Conservation (phyloP, 1,140 invertebrate genomes). For the Papilio glaucus region DNA sequence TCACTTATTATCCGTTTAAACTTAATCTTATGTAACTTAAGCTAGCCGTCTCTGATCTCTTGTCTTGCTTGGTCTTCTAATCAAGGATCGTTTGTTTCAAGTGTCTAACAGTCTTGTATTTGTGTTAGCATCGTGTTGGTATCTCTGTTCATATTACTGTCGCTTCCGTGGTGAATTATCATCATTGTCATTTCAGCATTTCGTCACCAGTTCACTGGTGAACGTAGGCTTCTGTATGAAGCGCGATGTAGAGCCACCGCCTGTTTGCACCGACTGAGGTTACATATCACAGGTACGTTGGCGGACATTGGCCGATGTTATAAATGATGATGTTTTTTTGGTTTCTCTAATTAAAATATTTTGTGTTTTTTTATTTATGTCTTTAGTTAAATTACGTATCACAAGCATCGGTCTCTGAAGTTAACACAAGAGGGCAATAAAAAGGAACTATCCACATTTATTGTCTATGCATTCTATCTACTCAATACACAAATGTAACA, state of each 20-base stretch:
- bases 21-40: too few species aligned
- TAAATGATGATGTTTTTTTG: conserved; percentile 7
- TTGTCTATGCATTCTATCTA: too few species aligned
- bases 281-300: not conserved
- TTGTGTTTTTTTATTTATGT: conserved; percentile 8
- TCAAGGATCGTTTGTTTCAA: not conserved
- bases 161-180: conserved; percentile 11
- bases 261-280: conserved; percentile 21
- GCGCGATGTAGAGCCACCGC: conserved; percentile 6
- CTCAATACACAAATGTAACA: too few species aligned
- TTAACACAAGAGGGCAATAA: too few species aligned
- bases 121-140: not conserved
- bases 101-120: too few species aligned
- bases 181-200: conserved; percentile 9
- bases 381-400: not conserved
- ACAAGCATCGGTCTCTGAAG: too few species aligned
- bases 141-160: not conserved
- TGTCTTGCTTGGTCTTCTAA: too few species aligned
- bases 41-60: too few species aligned
- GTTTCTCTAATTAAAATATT: conserved; percentile 31
- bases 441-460: too few species aligned
- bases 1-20: too few species aligned
- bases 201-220: conserved; percentile 15
- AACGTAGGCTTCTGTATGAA: conserved; percentile 10
- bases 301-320: not conserved